Evolutionary conservation across 2,113 vertebrate species (phyloP), one percentile per base, ranked within the genome.

Genomic region (Aix galericulata): DNA sequence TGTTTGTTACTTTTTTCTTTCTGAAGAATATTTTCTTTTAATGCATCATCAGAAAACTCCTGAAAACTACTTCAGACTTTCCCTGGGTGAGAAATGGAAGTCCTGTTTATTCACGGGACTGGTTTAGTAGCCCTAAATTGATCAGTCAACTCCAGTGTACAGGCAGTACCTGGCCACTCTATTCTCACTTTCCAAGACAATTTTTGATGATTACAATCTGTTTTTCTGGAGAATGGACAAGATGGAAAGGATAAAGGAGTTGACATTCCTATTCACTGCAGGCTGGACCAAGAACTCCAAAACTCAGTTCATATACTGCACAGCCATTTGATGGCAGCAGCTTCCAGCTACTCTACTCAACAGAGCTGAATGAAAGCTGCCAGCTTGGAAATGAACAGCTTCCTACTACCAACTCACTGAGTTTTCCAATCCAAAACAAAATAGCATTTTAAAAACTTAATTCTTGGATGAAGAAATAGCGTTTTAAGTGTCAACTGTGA

Each of bases 311-410:
- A 79, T 92, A 93, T 91, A 86, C 77, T 0, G 74, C 94, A 93
- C 88, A 97, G 31, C 94, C 94, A 93, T 96, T 92, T 96, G 96
- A 97, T 96, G 95, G 95, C 95, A 97, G 96, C 94, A 97, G 90
- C 77, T 96, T 96, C 94, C 93, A 97, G 92, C 83, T 90, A 34
- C 93, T 94, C 90, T 40, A 84, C 79, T 73, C 50, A 93, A 76
- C 44, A 50, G 93, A 88, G 80, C 60, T 92, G 90, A 92, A 96
- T 66, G 53, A 80, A 86, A 94, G 88, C 86, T 6, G 88, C 82
- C 34, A 73, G 77, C 80, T 93, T 86, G 42, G 92, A 94, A 83
- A 88, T 90, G 80, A 97, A 96, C 78, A 88, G 92, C 69, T 95
- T 95, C 69, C 90, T 64, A 90, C 82, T 86, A 96, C 86, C 91